Percentiles rank a stretch among this genome's conserved stretches.
Conservation (phyloP, 2,113 vertebrate genomes). For the Ciconia maguari region DNA sequence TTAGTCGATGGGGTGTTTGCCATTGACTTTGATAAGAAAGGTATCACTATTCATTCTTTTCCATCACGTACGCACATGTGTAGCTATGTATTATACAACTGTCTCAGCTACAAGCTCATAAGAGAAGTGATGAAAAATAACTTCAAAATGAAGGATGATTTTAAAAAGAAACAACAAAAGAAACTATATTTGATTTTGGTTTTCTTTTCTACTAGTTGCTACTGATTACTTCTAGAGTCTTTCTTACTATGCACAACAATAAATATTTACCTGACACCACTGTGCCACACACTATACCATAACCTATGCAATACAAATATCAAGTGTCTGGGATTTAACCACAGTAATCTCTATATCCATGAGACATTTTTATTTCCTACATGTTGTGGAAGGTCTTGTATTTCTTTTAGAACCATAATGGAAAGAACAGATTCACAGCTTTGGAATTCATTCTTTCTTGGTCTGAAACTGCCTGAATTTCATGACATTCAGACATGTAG, state of each 20-base stretch:
- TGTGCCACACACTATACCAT: background rate
- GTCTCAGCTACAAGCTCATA: background rate
- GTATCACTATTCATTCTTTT: background rate
- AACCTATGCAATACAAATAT: background rate
- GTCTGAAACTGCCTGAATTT: constrained; percentile 47
- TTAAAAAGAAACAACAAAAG: background rate
- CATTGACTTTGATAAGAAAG: background rate
- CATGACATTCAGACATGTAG: constrained; percentile 48
- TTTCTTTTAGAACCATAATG: constrained; percentile 52
- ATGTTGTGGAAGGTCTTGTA: constrained; percentile 12
- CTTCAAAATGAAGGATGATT: background rate
- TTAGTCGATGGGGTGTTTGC: background rate
- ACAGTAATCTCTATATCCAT: background rate
- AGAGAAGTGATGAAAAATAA: background rate
- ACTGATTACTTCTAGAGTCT: background rate
- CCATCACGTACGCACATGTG: rapidly evolving
- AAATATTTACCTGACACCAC: background rate
- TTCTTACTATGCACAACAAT: background rate
- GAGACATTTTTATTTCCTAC: constrained; percentile 32
- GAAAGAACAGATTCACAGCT: constrained; percentile 59
- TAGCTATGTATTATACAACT: background rate
- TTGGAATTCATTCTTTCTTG: constrained; percentile 46
- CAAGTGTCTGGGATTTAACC: background rate
- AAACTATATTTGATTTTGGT: background rate
- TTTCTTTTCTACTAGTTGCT: background rate